Base-by-base conservation (phyloP, 2,113 vertebrate species). In the Psephotus haematonotus region DNA sequence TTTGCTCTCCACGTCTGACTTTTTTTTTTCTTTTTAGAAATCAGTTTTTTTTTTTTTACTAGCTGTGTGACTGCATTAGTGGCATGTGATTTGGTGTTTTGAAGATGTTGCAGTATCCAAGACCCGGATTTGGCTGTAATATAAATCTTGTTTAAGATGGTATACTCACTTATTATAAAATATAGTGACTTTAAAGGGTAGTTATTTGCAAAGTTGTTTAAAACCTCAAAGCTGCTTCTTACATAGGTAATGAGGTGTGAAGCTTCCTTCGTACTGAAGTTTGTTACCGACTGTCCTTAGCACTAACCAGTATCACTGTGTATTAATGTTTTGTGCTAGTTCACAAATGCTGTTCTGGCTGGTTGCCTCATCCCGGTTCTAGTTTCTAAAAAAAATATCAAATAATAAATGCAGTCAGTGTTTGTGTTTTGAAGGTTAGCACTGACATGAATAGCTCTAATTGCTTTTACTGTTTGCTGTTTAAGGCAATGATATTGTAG, bases 101-200 rank as follows among this genome's bases (percentile, higher is more conserved):
- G 41, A 93, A 97, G 93, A 84, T 86, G 12, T 67, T 95, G 31
- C 57, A 87, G 57, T 93, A 93, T 89, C n/a, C 74, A 86, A 79
- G 77, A 96, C 28, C 31, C 63, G 35, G 29, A 59, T 86, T 93
- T 96, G 89, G 29, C 79, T 1, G 7, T 60, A n/a, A 46, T 91
- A 31, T 92, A 43, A 95, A 79, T 88, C 27, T 53, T 91, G 27
- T 59, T 67, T 80, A 71, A 24, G 3, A 6, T 9, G 15, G 6
- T 79, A 57, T 90, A 6, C 44, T 92, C 82, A 24, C 9, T 84
- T 83, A 65, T 63, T 77, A 16, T 53, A 50, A 55, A 71, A 93
- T 17, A 25, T 89, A 72, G 52, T 80, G 18, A 55, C 41, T 86
- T 97, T 90, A 84, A 71, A 95, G 72, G 37, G 10, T 41, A 84